Evolutionary conservation across 2,888 invertebrate species (phyloP).

Genomic region (Hylaea fasciaria): DNA sequence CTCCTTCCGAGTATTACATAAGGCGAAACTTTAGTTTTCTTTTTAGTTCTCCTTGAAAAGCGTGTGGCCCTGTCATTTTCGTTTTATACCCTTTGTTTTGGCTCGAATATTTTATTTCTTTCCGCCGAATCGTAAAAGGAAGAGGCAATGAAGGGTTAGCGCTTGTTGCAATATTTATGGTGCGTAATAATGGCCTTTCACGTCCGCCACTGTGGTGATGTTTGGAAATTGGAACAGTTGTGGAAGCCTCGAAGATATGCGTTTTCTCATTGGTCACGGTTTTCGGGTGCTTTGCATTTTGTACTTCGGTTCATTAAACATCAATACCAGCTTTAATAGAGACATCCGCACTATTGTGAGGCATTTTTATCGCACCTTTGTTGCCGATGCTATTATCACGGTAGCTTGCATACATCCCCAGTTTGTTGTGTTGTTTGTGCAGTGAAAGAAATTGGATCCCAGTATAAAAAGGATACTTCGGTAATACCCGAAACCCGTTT

Average conservation of each 20-base stretch:
- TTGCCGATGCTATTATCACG: conserved; percentile 62
- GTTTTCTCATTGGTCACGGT: conserved; percentile 47
- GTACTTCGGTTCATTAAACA: conserved; percentile 32
- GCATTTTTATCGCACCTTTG: conserved; percentile 47
- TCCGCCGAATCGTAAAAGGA: conserved; percentile 83
- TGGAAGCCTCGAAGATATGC: conserved; percentile 58
- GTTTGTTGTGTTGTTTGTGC: conserved; percentile 63
- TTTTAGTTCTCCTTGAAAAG: conserved; percentile 73
- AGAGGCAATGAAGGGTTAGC: conserved; percentile 83
- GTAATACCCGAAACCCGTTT: conserved; percentile 64
- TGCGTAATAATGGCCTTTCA: conserved; percentile 75
- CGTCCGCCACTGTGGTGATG: conserved; percentile 56
- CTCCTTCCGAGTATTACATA: conserved; percentile 84
- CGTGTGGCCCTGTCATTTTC: conserved; percentile 82
- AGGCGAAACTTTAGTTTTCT: conserved; percentile 80
- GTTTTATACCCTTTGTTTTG: conserved; percentile 81
- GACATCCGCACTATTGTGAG: conserved; percentile 47
- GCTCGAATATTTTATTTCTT: conserved; percentile 81
- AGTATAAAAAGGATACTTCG: conserved; percentile 58
- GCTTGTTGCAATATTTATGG: conserved; percentile 82
- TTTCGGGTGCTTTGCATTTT: conserved; percentile 32
- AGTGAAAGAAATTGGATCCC: conserved; percentile 70
- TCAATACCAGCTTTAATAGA: conserved; percentile 37
- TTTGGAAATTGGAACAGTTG: conserved; percentile 67
- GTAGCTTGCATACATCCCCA: conserved; percentile 61